Conservation (phyloP, 2,888 invertebrate genomes). For the Clepsis dumicolana region DNA sequence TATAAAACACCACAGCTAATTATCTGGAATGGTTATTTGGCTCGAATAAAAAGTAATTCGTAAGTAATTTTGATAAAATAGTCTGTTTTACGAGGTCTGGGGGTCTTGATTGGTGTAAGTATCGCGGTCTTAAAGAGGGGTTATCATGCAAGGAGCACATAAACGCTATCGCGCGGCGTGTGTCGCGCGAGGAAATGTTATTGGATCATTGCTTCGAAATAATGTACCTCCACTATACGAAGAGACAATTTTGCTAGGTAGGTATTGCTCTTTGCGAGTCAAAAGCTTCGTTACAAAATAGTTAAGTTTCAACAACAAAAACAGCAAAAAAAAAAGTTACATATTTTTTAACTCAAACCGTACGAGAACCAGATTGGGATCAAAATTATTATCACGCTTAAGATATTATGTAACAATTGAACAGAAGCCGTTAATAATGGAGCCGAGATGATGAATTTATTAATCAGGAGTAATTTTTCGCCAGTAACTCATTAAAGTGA, state of each 20-base stretch:
- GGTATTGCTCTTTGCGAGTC: background rate
- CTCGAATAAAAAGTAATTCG: constrained; percentile 74
- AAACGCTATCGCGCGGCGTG: constrained; percentile 68
- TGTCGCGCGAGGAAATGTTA: constrained; percentile 63
- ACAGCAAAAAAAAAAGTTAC: background rate
- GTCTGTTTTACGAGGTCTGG: constrained; percentile 68
- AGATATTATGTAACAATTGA: constrained; percentile 26
- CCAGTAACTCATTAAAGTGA: constrained; percentile 83
- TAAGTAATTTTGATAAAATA: constrained; percentile 76
- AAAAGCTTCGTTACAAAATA: background rate
- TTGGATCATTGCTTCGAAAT: constrained; percentile 57
- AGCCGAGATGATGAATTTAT: constrained; percentile 70
- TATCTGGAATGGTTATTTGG: constrained; percentile 70
- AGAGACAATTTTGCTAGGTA: constrained; percentile 13
- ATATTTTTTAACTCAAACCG: background rate
- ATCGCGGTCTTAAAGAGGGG: constrained; percentile 67
- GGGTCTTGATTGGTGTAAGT: constrained; percentile 68
- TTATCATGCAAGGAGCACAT: constrained; percentile 76
- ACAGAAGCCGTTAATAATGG: constrained; percentile 62
- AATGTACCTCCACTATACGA: constrained; percentile 46
- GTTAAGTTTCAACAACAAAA: background rate
- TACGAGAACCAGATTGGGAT: background rate
- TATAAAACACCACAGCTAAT: constrained; percentile 69
- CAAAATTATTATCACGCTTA: constrained; percentile 13
- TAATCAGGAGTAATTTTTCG: constrained; percentile 79